Conservation (phyloP, 1,140 invertebrate species). For the Drosophila mojavensis region DNA sequence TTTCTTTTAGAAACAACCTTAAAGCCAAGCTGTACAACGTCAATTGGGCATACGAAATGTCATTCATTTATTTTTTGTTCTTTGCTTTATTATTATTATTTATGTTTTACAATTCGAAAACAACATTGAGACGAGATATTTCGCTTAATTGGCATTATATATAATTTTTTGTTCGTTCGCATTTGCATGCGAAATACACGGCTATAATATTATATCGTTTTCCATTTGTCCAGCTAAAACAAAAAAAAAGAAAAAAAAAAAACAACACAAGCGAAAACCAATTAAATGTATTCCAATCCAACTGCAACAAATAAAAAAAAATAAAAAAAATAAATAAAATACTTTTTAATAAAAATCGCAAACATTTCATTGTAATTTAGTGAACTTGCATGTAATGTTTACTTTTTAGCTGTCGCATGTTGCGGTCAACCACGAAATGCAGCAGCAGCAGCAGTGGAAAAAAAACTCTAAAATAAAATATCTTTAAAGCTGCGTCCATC, state of each 20-base stretch:
- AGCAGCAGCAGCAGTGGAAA: neutral
- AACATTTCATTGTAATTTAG: conserved; percentile 61
- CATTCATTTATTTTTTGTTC: neutral
- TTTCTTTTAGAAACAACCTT: no score
- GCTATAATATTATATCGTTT: conserved; percentile 58
- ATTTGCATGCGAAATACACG: conserved; percentile 36
- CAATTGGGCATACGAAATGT: neutral
- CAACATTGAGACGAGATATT: conserved; percentile 45
- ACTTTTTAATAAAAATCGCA: conserved; percentile 8
- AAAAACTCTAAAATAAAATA: conserved; percentile 8
- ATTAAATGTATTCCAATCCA: conserved; percentile 64
- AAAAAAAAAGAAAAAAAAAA: neutral
- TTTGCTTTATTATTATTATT: conserved; percentile 10
- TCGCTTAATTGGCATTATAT: conserved; percentile 67
- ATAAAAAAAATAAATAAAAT: neutral
- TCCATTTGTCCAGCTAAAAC: conserved; percentile 2
- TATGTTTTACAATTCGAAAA: conserved; percentile 46
- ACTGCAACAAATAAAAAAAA: conserved; percentile 28
- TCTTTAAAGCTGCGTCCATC: conserved; percentile 3
- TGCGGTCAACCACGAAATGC: conserved; percentile 49
- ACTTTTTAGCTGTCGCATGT: conserved; percentile 35
- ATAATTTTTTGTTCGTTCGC: conserved; percentile 36
- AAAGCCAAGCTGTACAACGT: neutral
- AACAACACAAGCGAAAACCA: conserved; percentile 42
- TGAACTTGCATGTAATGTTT: conserved; percentile 42